Evolutionary conservation across 2,888 invertebrate species (phyloP).

Genomic region (Nomada fucata): DNA sequence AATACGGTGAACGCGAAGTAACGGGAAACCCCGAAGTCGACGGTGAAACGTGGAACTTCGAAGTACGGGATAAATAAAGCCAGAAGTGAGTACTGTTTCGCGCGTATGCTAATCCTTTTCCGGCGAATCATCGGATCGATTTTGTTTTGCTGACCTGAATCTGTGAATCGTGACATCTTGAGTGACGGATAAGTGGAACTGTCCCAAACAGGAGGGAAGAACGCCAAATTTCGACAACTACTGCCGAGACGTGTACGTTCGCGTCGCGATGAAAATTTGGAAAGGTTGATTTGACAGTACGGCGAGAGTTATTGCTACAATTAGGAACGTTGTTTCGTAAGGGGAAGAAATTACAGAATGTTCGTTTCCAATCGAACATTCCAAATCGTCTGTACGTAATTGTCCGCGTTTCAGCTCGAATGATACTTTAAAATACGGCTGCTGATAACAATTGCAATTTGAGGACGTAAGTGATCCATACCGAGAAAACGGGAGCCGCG

Average conservation of each 20-base stretch:
- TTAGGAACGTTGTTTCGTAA: not conserved
- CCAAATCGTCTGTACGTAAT: not conserved
- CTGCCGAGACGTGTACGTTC: too few species aligned
- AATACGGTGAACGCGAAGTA: constrained; percentile 22
- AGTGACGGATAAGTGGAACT: not conserved
- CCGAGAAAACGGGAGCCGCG: constrained; percentile 21
- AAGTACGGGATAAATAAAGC: constrained; percentile 12
- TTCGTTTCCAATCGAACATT: not conserved
- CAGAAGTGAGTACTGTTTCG: constrained; percentile 35
- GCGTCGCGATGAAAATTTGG: too few species aligned
- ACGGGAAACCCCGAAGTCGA: constrained; percentile 49
- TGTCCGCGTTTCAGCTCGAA: constrained; percentile 3
- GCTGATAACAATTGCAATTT: constrained; percentile 11
- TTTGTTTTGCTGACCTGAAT: constrained; percentile 69
- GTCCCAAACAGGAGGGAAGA: not conserved
- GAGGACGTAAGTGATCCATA: constrained; percentile 24
- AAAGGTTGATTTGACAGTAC: too few species aligned
- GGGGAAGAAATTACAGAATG: too few species aligned
- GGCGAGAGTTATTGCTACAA: too few species aligned
- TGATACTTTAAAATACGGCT: too few species aligned
- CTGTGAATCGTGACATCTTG: constrained; percentile 20
- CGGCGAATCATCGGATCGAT: constrained; percentile 55
- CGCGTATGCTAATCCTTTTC: constrained; percentile 59
- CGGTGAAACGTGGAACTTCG: not conserved
- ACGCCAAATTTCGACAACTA: not conserved